Base-by-base conservation (phyloP, 2,113 vertebrate genomes). In the Pardalotus punctatus region DNA sequence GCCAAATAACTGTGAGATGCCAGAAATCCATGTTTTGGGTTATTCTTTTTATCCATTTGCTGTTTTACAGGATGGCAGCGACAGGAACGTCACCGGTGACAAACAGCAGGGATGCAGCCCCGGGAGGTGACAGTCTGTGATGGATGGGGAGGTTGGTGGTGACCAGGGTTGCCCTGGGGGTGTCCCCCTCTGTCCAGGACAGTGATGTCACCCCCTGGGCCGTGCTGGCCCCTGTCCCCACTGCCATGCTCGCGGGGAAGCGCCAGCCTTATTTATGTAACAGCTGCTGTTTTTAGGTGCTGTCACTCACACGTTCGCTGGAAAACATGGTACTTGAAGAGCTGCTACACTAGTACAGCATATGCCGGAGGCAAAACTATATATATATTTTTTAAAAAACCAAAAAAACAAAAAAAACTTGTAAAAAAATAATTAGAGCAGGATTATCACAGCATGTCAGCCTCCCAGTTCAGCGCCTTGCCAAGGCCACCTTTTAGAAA, bases 311-410 rank as follows among this genome's bases (percentile, higher is more conserved):
- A 64, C 4, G 1, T 85, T 69, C 0, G 0, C 81, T 81, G 62
- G 71, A 89, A 96, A 93, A 91, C 66, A 74, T 12, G 12, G 81
- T 22, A 40, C 92, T 93, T 79, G 56, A 91, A 82, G 94, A 95
- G 79, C 71, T 93, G 93, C 91, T 96, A 56, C 3, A 1, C 62
- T 77, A 79, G 93, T 62, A 96, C 78, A 93, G 91, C 67, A 60
- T 80, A 85, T 83, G 93, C 93, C 22, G 0, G 71, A 88, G 93
- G 95, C 93, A 91, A 94, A 96, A 77, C 81, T 95, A 50, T 81
- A 82, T 94, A 77, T 89, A 85, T 90, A 57, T 86, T 28, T 12
- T n/a, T n/a, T n/a, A n/a, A n/a, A n/a, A n/a, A n/a, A n/a, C n/a
- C n/a, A n/a, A 2, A 65, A 62, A 53, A 76, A n/a, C 57, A 64